These are phyloP conservation scores for Lampropteryx suffumata DNA, from an alignment of 2,888 invertebrate species.

Conservation along the genomic window DNA sequence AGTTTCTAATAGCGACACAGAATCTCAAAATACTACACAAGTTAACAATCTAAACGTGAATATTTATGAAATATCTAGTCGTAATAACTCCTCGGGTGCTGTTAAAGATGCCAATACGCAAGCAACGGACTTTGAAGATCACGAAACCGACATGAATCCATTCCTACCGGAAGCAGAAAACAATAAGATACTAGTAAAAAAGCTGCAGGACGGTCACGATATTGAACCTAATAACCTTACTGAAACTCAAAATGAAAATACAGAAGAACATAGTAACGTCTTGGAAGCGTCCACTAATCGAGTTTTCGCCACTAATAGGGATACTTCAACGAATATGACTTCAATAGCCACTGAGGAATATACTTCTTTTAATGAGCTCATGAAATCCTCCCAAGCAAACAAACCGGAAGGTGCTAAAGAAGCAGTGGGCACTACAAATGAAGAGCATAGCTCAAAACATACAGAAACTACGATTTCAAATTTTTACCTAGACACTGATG, in stretches of 20 bases:
- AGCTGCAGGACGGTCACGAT: constrained; percentile 82
- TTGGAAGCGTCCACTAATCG: constrained; percentile 34
- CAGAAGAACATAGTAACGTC: constrained; percentile 53
- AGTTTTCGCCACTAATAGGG: constrained; percentile 26
- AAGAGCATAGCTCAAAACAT: constrained; percentile 27
- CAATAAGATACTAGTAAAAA: constrained; percentile 82
- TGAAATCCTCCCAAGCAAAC: constrained; percentile 40
- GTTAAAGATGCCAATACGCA: constrained; percentile 52
- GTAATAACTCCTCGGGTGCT: constrained; percentile 44
- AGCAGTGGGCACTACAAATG: constrained; percentile 10
- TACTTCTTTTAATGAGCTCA: constrained; percentile 43
- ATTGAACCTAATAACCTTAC: constrained; percentile 67
- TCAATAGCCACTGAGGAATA: constrained; percentile 39
- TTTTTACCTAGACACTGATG: constrained; percentile 71
- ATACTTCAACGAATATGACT: constrained; percentile 23
- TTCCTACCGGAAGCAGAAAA: constrained; percentile 86
- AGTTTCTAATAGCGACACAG: constrained; percentile 24
- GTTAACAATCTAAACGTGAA: constrained; percentile 68
- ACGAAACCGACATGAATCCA: constrained; percentile 85
- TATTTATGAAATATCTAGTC: constrained; percentile 71
- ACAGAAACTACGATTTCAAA: constrained; percentile 51
- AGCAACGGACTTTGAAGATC: constrained; percentile 65
- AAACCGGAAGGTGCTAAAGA: constrained; percentile 29
- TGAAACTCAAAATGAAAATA: constrained; percentile 71
- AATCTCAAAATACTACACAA: constrained; percentile 49